Percentiles rank a stretch among this genome's conserved stretches.
These are phyloP conservation scores for Periphyllus acericola DNA, from an alignment of 2,888 invertebrate species.

Conservation along the genomic window DNA sequence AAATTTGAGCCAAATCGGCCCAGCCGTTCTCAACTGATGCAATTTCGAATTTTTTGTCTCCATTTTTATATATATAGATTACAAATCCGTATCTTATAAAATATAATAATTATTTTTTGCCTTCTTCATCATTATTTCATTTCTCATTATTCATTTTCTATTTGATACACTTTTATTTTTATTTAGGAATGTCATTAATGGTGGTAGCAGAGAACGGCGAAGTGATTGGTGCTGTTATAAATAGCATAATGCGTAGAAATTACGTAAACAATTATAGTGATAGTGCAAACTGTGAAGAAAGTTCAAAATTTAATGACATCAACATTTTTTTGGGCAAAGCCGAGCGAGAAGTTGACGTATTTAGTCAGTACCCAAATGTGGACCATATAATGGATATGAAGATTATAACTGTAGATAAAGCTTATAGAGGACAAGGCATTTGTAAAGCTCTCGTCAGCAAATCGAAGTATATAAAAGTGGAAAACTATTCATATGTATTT, in stretches of 20 bases:
- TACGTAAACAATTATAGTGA: slow-evolving; percentile 70
- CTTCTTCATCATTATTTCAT: too few relatives aligned
- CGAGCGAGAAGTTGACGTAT: slow-evolving; percentile 71
- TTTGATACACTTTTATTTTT: neutral
- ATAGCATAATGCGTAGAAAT: slow-evolving; percentile 66
- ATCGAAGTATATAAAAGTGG: slow-evolving; percentile 70
- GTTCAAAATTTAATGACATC: slow-evolving; percentile 74
- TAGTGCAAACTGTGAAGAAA: slow-evolving; percentile 67
- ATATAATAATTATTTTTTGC: too few relatives aligned
- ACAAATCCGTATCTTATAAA: too few relatives aligned
- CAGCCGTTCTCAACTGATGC: too few relatives aligned
- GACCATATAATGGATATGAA: slow-evolving; percentile 73
- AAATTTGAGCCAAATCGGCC: too few relatives aligned
- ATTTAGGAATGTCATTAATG: slow-evolving; percentile 71
- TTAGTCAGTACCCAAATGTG: slow-evolving; percentile 72
- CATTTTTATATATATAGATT: too few relatives aligned
- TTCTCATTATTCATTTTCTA: too few relatives aligned
- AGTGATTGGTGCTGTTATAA: slow-evolving; percentile 72
- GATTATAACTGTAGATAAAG: slow-evolving; percentile 75
- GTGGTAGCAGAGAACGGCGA: slow-evolving; percentile 73
- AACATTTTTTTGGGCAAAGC: slow-evolving; percentile 72
- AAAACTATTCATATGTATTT: too few relatives aligned
- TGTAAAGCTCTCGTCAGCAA: slow-evolving; percentile 73
- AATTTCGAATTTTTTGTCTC: too few relatives aligned
- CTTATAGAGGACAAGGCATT: slow-evolving; percentile 76